Base-by-base conservation (phyloP, 2,888 invertebrate species). In the Polydrusus pterygomalis region DNA sequence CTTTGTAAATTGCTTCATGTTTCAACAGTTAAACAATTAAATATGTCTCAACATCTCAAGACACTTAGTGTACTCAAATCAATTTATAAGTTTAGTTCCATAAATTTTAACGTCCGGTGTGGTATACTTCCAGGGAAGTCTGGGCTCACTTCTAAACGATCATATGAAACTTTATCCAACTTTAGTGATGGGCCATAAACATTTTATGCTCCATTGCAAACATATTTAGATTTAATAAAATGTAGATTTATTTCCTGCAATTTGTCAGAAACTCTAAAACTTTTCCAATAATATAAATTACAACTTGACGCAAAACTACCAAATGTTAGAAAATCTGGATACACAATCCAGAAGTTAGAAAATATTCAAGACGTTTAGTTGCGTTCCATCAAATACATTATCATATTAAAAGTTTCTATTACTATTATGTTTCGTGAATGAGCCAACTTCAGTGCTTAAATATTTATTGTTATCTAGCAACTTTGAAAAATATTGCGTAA, bases 351-450 rank as follows among this genome's bases (percentile, higher is more conserved):
- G 15, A 56, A 56, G 34, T 62, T 43, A 56, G 34, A 69, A 56
- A 69, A 69, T 43, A 69, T 45, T 34, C 40, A 40, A 69, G 68
- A 20, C 40, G 56, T 25, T 56, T 43, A 40, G 13, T 20, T 20
- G 43, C 43, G 15, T 38, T 54, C 56, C 30, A 69, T 69, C 58
- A 69, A 56, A 69, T 68, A 51, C 40, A 30, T 68, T 56, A 20
- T 56, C 58, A 45, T 45, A 56, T 69, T 69, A 69, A 54, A 69
- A 69, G 68, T 54, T 69, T 56, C 45, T 25, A 30, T 63, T 58
- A 69, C 15, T 69, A 20, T 69, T 69, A 69, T 58, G 56, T 38
- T 25, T 15, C 38, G 45, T 15, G 34, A 58, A 56, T 56, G 68
- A 56, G 43, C n/a, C 25, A 56, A 56, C n/a, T 56, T 69, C 45